These are phyloP conservation scores for Phalera bucephala DNA, from an alignment of 2,888 invertebrate genomes.

Conservation along the genomic window DNA sequence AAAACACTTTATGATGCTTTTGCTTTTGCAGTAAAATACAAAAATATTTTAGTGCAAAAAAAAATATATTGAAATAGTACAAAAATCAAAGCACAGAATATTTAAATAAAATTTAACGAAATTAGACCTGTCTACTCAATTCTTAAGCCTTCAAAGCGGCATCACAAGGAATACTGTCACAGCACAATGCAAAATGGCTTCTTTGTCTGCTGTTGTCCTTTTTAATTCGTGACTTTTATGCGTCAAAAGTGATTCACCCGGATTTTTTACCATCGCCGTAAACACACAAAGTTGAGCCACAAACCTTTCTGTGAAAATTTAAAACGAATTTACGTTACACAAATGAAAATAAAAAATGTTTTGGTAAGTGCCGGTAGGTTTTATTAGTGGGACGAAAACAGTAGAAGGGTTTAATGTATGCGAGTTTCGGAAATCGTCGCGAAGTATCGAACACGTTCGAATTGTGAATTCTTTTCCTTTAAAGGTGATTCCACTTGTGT, in stretches of 20 bases:
- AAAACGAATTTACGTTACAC: conserved; percentile 10
- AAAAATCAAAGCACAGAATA: too few species aligned
- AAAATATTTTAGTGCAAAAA: too few species aligned
- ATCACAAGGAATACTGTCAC: conserved; percentile 75
- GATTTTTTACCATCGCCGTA: conserved; percentile 42
- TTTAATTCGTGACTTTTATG: conserved; percentile 80
- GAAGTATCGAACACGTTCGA: conserved; percentile 21
- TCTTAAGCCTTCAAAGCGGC: conserved; percentile 56
- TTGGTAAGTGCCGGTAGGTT: conserved; percentile 43
- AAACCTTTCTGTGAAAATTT: conserved; percentile 8
- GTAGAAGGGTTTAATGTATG: conserved; percentile 43
- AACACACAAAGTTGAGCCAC: conserved; percentile 14
- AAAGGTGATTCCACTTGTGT: conserved; percentile 7
- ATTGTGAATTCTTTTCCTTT: conserved; percentile 3
- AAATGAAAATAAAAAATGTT: conserved; percentile 16
- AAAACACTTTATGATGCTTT: too few species aligned
- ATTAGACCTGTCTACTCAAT: conserved; percentile 34
- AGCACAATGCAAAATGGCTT: conserved; percentile 77
- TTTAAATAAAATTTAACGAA: too few species aligned
- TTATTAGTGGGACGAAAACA: conserved; percentile 56
- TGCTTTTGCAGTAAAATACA: too few species aligned
- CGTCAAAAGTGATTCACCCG: conserved; percentile 76
- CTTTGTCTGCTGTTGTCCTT: conserved; percentile 80
- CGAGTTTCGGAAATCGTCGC: conserved; percentile 40
- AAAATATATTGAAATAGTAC: too few species aligned